Evolutionary conservation across 2,113 vertebrate species (phyloP), one percentile per base, ranked within the genome.

Genomic region (Amphiprion percula): DNA sequence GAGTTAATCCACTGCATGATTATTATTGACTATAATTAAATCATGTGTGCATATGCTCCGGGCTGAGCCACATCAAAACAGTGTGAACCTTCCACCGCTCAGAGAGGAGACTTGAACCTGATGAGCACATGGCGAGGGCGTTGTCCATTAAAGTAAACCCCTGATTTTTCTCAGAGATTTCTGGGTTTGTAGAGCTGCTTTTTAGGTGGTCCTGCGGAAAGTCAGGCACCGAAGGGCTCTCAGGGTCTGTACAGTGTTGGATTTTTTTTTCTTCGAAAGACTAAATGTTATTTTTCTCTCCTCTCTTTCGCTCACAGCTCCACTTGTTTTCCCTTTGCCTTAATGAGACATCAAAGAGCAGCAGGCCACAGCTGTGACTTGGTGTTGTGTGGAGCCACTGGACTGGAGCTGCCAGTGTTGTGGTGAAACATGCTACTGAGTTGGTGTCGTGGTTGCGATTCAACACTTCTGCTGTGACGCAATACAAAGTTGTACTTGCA

Each of bases 141-240:
- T 94, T 88, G 90, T 84, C 90, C 85, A 80, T 79, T 77, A 70
- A 79, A 91, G 81, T 76, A 83, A 93, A 89, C 68, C 74, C 83
- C 64, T 68, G 84, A 91, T 85, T 87, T 90, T 87, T 88, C 89
- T 91, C 83, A 88, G 83, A 87, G 84, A 87, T 87, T 82, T 92
- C 90, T 91, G 86, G 79, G 86, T 93, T 94, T 92, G 90, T 81
- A 84, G 89, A 90, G 80, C 77, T 70, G 88, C 92, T 71, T 91
- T 94, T 94, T 92, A 92, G 94, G 94, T 95, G 94, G 94, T 95
- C 94, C 90, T 87, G 88, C 82, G 88, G 93, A 95, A 95, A 88
- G 87, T 87, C 79, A 88, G 79, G 85, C 86, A 91, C 80, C 74
- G 49, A 86, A 87, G 92, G 73, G 85, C 76, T 90, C 87, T 61